Conservation (phyloP, 2,888 invertebrate genomes). For the Eubasilissa splendida region DNA sequence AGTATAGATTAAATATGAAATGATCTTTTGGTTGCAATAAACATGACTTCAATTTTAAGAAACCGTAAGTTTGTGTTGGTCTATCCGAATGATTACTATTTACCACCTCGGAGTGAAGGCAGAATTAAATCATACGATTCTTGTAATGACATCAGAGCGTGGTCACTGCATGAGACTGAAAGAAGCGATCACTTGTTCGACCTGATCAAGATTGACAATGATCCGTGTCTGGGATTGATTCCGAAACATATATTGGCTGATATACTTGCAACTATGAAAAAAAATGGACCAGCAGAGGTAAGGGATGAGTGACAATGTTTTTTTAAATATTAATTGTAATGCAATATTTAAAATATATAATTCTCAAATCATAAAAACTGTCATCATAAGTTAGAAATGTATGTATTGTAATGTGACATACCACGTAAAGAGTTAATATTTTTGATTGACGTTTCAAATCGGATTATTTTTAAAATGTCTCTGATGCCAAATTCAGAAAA, state of each 20-base stretch:
- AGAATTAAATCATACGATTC: constrained; percentile 44
- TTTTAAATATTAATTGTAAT: no score
- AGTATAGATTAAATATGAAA: constrained; percentile 12
- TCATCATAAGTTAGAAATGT: neutral
- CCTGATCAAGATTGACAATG: constrained; percentile 35
- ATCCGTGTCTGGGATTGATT: neutral
- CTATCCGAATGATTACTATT: constrained; percentile 39
- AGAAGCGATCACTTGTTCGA: constrained; percentile 44
- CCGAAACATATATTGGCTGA: constrained; percentile 22
- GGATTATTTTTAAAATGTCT: no score
- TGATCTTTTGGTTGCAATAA: constrained; percentile 2
- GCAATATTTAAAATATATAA: no score
- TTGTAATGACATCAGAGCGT: constrained; percentile 48
- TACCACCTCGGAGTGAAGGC: constrained; percentile 36
- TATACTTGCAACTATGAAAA: constrained; percentile 16
- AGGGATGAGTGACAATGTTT: neutral
- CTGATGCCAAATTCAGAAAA: no score
- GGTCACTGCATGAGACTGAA: constrained; percentile 49
- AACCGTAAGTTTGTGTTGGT: constrained; percentile 34
- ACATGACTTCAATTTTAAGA: constrained; percentile 32
- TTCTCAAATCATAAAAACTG: no score
- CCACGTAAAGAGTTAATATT: neutral
- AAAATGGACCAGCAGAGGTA: neutral
- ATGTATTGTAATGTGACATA: neutral
- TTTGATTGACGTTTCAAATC: no score